phyloP scores from a whole-genome alignment of 2,888 invertebrate species.

The Rhagium mordax region DNA sequence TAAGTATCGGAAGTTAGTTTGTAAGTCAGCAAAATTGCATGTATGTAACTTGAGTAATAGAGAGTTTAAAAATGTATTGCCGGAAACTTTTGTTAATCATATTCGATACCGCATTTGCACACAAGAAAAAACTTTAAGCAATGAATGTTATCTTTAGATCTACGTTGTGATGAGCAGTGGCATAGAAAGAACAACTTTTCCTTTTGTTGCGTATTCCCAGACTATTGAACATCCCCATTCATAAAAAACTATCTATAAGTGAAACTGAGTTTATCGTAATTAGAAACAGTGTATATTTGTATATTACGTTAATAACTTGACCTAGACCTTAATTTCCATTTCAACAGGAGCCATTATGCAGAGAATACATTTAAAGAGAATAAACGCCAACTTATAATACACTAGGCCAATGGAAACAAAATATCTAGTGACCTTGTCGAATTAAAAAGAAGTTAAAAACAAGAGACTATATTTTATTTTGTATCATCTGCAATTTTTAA shows the following conservation, averaged over 20 bases:
- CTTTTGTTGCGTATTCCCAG: conserved; percentile 34
- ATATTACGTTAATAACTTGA: background rate
- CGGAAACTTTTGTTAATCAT: conserved; percentile 15
- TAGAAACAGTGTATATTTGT: background rate
- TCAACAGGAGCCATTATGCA: background rate
- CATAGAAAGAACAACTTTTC: conserved; percentile 50
- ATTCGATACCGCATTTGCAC: background rate
- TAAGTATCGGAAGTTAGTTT: no score
- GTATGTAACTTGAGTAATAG: background rate
- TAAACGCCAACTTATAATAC: no score
- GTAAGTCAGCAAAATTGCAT: no score
- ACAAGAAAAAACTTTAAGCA: conserved; percentile 33
- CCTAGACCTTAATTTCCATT: conserved; percentile 15
- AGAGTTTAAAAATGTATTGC: background rate
- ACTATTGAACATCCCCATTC: conserved; percentile 22
- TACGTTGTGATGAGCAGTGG: conserved; percentile 52
- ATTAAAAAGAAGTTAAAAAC: no score
- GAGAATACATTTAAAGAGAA: background rate
- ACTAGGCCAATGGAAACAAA: no score
- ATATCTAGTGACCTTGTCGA: no score
- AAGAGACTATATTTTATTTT: no score
- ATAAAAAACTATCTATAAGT: conserved; percentile 1
- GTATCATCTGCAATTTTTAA: no score
- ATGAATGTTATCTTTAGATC: conserved; percentile 51
- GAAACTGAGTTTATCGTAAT: conserved; percentile 1